These are phyloP conservation scores for Chiloscyllium plagiosum DNA, from an alignment of 2,113 vertebrate species.

Conservation along the genomic window DNA sequence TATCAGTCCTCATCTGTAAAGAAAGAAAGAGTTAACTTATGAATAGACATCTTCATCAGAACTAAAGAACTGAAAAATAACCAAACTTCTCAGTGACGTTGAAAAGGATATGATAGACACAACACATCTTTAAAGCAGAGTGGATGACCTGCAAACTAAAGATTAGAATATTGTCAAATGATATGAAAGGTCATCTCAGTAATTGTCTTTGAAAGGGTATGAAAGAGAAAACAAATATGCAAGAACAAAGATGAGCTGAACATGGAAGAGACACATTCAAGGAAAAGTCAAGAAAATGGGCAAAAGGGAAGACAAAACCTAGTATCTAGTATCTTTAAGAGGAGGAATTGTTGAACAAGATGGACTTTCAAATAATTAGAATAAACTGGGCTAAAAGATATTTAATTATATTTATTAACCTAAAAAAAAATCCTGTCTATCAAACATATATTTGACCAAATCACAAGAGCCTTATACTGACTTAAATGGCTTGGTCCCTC, in stretches of 20 bases:
- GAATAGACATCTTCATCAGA: background rate
- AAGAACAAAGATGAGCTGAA: background rate
- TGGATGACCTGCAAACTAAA: background rate
- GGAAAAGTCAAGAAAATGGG: too few species aligned
- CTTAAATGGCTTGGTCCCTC: too few species aligned
- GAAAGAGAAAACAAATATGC: background rate
- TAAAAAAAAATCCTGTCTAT: too few species aligned
- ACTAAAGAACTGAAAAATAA: background rate
- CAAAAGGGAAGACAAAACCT: too few species aligned
- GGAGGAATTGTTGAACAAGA: too few species aligned
- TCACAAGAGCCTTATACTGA: too few species aligned
- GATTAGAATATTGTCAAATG: background rate
- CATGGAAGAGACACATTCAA: background rate
- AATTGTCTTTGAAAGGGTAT: background rate
- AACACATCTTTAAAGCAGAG: background rate
- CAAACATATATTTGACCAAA: too few species aligned
- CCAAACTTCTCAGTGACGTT: background rate
- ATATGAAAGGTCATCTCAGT: background rate
- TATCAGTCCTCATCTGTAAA: background rate
- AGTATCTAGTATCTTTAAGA: too few species aligned
- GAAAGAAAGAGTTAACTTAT: background rate
- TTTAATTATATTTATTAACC: background rate
- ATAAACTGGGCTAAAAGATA: background rate
- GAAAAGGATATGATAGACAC: background rate
- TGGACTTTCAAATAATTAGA: background rate